Conservation (phyloP, 2,888 invertebrate genomes). For the Schizotus pectinicornis region DNA sequence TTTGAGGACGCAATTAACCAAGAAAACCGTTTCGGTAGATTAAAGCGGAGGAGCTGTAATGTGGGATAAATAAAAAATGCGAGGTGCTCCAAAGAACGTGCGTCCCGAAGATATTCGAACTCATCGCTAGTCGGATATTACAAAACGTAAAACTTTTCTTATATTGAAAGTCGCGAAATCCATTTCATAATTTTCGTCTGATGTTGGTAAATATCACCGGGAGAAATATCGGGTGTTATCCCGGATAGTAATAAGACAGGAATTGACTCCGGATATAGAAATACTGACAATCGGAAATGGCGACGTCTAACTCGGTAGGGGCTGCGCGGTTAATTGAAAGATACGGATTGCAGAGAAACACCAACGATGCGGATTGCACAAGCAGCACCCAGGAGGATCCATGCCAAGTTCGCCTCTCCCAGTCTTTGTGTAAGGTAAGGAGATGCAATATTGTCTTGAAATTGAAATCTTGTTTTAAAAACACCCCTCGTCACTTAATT, state of each 20-base stretch:
- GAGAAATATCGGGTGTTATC: conserved; percentile 35
- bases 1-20: conserved; percentile 1
- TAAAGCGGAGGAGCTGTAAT: conserved; percentile 7
- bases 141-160: conserved; percentile 23
- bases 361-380: too few species aligned
- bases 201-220: conserved; percentile 32
- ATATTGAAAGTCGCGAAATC: conserved; percentile 27
- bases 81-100: not conserved
- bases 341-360: conserved; percentile 23
- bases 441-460: too few species aligned
- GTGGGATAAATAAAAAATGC: conserved; percentile 10
- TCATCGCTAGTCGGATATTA: conserved; percentile 21
- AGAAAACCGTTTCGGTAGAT: conserved; percentile 5
- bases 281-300: conserved; percentile 48
- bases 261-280: conserved; percentile 45
- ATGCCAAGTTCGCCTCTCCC: too few species aligned
- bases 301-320: conserved; percentile 28
- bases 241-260: conserved; percentile 34
- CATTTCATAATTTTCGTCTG: conserved; percentile 38
- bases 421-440: too few species aligned
- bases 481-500: too few species aligned
- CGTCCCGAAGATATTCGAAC: conserved; percentile 11
- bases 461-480: too few species aligned
- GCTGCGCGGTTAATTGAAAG: conserved; percentile 46
- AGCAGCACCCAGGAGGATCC: too few species aligned